Conservation (phyloP, 2,113 vertebrate species). For the Pogonocichla stellata region DNA sequence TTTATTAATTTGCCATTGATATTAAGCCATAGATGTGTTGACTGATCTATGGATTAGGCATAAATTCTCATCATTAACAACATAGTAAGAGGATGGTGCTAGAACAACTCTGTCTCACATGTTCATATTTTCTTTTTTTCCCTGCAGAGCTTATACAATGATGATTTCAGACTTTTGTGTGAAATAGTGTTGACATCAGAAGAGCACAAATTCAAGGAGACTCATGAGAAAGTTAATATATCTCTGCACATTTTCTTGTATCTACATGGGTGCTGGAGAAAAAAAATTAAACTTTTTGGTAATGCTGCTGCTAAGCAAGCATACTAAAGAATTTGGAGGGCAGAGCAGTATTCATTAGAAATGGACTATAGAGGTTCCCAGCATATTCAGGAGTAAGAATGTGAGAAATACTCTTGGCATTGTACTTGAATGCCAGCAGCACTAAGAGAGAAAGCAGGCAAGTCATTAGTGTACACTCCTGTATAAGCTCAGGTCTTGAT, state of each 20-base stretch:
- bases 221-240: slow-evolving; percentile 81
- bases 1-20: not conserved
- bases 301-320: not conserved
- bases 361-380: slow-evolving; percentile 40
- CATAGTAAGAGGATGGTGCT: not conserved
- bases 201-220: slow-evolving; percentile 75
- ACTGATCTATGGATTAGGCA: not conserved
- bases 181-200: slow-evolving; percentile 81
- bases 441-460: slow-evolving; percentile 24
- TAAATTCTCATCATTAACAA: not conserved
- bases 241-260: slow-evolving; percentile 77
- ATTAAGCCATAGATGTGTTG: not conserved
- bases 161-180: slow-evolving; percentile 82
- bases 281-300: not conserved
- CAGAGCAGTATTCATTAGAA: slow-evolving; percentile 43
- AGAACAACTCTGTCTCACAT: not conserved
- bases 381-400: slow-evolving; percentile 53
- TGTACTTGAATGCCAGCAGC: slow-evolving; percentile 50
- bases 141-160: slow-evolving; percentile 71
- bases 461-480: slow-evolving; percentile 63
- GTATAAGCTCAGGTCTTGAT: slow-evolving; percentile 49
- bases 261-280: slow-evolving; percentile 72
- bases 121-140: not conserved
- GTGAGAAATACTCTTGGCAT: slow-evolving; percentile 40
- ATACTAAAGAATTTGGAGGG: slow-evolving; percentile 29